phyloP scores from a whole-genome alignment of 2,797 vertebrate species.

The Amniataba percoides region DNA sequence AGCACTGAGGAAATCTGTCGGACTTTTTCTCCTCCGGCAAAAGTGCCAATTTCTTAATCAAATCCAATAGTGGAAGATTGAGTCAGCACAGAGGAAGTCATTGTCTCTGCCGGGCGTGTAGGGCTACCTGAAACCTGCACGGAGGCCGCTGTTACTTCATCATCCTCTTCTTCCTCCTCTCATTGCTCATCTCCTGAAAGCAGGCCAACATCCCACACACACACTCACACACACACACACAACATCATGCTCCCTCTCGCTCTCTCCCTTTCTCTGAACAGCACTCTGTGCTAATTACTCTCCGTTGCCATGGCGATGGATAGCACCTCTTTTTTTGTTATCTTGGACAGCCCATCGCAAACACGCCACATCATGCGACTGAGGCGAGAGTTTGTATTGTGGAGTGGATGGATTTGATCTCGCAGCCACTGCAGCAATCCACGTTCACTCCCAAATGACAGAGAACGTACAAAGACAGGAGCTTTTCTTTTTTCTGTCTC shows the following conservation, averaged over 20 bases:
- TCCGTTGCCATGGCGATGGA: slow-evolving; percentile 73
- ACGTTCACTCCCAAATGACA: background rate
- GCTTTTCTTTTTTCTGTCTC: too few relatives aligned
- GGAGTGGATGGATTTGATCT: slow-evolving; percentile 15
- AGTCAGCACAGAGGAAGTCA: slow-evolving; percentile 10
- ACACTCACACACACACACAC: slow-evolving; percentile 36
- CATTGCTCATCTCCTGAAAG: slow-evolving; percentile 67
- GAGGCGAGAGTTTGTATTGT: slow-evolving; percentile 21
- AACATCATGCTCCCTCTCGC: slow-evolving; percentile 51
- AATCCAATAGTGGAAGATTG: slow-evolving; percentile 1
- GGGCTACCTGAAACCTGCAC: slow-evolving; percentile 56
- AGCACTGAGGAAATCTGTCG: slow-evolving; percentile 22
- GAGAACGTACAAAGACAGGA: background rate
- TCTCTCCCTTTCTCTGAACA: slow-evolving; percentile 61
- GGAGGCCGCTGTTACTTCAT: slow-evolving; percentile 39
- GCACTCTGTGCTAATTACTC: slow-evolving; percentile 78
- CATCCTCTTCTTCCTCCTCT: slow-evolving; percentile 36
- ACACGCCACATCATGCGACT: slow-evolving; percentile 25
- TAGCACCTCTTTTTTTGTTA: slow-evolving; percentile 66
- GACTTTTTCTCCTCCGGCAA: slow-evolving; percentile 5
- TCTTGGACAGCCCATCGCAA: slow-evolving; percentile 56
- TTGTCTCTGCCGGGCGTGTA: background rate
- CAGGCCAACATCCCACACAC: slow-evolving; percentile 67
- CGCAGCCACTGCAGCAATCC: background rate
- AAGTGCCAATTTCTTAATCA: slow-evolving; percentile 38